A percentile compares a stretch with the other conserved stretches of the same genome.
phyloP scores from a whole-genome alignment of 2,888 invertebrate species.

The Abrostola triplasia region DNA sequence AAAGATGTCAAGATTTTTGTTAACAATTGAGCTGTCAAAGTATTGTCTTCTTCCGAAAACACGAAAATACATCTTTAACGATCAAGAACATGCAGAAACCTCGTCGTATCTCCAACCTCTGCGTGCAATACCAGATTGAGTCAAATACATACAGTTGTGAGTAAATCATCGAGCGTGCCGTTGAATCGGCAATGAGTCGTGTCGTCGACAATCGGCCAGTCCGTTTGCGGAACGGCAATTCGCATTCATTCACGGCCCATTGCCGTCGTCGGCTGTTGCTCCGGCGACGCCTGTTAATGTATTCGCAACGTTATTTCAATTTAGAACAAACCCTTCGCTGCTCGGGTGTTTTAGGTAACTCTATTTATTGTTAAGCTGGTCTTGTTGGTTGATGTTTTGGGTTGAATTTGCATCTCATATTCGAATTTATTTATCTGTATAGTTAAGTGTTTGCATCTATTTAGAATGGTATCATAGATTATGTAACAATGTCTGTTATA shows the following conservation, averaged over 20 bases:
- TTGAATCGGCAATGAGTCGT: slow-evolving; percentile 80
- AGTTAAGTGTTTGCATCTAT: too few relatives aligned
- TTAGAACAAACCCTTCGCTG: slow-evolving; percentile 66
- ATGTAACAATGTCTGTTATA: too few relatives aligned
- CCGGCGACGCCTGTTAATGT: slow-evolving; percentile 64
- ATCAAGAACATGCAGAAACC: not conserved
- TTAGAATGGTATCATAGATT: too few relatives aligned
- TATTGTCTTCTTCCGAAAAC: too few relatives aligned
- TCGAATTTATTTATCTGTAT: not conserved
- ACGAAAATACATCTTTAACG: not conserved
- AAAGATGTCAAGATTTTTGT: too few relatives aligned
- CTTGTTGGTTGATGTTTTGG: not conserved
- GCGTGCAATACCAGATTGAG: slow-evolving; percentile 53
- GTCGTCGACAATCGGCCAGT: slow-evolving; percentile 81
- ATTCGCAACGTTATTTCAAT: slow-evolving; percentile 73
- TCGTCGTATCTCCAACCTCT: slow-evolving; percentile 15
- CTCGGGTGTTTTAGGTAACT: slow-evolving; percentile 24
- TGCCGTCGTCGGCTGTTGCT: slow-evolving; percentile 65
- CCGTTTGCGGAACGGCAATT: slow-evolving; percentile 82
- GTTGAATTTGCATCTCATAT: not conserved
- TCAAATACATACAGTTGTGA: slow-evolving; percentile 63
- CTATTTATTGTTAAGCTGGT: slow-evolving; percentile 21
- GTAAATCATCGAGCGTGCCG: slow-evolving; percentile 74
- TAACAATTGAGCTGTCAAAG: too few relatives aligned
- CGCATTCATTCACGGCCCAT: slow-evolving; percentile 76